Percentiles rank a stretch among this genome's conserved stretches.
These are phyloP conservation scores for Punctoribates punctum DNA, from an alignment of 2,888 invertebrate genomes.

Conservation along the genomic window DNA sequence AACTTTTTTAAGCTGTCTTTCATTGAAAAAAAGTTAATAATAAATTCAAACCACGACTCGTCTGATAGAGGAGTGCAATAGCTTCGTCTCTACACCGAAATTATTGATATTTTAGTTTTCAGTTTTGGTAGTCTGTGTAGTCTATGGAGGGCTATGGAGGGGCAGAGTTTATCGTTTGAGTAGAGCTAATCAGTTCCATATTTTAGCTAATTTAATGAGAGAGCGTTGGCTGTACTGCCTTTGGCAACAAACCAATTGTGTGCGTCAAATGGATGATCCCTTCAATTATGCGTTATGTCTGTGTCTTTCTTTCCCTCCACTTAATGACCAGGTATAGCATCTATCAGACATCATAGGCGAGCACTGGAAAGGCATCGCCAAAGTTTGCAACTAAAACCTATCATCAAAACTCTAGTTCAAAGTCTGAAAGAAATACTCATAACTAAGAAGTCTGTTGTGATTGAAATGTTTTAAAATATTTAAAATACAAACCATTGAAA, in stretches of 20 bases:
- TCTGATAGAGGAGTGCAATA: constrained; percentile 15
- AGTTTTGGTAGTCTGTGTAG: neutral
- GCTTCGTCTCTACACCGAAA: neutral
- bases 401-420: constrained; percentile 5
- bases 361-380: neutral
- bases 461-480: constrained; percentile 34
- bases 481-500: constrained; percentile 21
- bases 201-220: constrained; percentile 24
- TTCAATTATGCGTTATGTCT: constrained; percentile 28
- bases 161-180: neutral
- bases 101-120: neutral
- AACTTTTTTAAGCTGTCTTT: constrained; percentile 34
- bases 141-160: neutral
- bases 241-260: constrained; percentile 32
- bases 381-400: constrained; percentile 9
- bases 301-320: constrained; percentile 23
- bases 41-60: constrained; percentile 33
- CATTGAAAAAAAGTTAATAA: constrained; percentile 16
- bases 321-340: constrained; percentile 25
- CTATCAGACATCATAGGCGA: constrained; percentile 31
- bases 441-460: constrained; percentile 24
- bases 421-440: constrained; percentile 1
- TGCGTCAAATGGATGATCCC: constrained; percentile 35
- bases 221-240: constrained; percentile 16
- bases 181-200: constrained; percentile 2